Evolutionary conservation across 2,888 invertebrate genomes (phyloP).

Genomic region (Octonoba sinensis): DNA sequence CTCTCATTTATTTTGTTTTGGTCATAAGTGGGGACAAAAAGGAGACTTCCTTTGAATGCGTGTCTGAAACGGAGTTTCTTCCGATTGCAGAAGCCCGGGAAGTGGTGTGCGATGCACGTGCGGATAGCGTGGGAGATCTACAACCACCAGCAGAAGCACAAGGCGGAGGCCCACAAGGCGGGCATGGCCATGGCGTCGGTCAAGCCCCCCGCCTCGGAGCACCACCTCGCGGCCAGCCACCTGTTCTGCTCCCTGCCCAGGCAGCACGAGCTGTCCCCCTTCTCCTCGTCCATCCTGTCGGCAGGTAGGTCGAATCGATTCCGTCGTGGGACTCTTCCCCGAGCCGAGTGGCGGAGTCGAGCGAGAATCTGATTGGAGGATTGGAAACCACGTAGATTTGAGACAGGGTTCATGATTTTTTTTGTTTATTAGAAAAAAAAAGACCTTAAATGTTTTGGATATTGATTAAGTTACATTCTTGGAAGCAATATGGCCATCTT

Average conservation of each 20-base stretch:
- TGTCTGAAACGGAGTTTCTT: background rate
- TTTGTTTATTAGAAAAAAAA: too few relatives aligned
- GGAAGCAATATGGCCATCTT: background rate
- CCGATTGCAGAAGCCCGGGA: conserved; percentile 86
- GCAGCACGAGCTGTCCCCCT: conserved; percentile 65
- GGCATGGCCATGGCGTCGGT: conserved; percentile 32
- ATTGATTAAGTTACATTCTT: too few relatives aligned
- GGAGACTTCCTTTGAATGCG: background rate
- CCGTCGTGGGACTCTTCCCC: too few relatives aligned
- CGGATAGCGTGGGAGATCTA: conserved; percentile 98
- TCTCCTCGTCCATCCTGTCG: conserved; percentile 66
- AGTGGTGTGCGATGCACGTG: conserved; percentile 99
- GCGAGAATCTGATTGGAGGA: too few relatives aligned
- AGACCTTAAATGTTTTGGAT: too few relatives aligned
- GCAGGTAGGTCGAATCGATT: conserved; percentile 32
- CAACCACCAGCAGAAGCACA: conserved; percentile 88
- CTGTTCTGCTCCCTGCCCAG: conserved; percentile 73
- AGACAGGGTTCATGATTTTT: too few relatives aligned
- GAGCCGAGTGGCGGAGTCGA: too few relatives aligned
- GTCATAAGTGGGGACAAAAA: background rate
- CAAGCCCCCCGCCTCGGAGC: conserved; percentile 73
- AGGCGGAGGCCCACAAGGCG: conserved; percentile 69
- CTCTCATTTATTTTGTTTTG: background rate
- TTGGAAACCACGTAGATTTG: too few relatives aligned
- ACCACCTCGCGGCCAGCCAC: conserved; percentile 80